Base-by-base conservation (phyloP, 2,888 invertebrate species). In the Monoplex corrugatus region DNA sequence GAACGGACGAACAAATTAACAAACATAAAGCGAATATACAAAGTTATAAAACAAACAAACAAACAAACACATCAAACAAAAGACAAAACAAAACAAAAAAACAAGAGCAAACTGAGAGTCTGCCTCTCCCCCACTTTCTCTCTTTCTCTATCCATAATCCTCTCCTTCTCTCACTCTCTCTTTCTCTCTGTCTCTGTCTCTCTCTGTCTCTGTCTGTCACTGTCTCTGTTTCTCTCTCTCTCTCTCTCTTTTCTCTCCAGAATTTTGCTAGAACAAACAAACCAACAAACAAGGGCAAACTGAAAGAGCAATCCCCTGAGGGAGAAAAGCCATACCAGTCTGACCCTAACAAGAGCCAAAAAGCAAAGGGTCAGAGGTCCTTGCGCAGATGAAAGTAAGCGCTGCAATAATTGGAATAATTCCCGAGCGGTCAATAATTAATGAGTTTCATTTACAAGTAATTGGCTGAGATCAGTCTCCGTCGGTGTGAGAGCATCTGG, bases 401-500 rank as follows among this genome's bases (percentile, higher is more conserved):
- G 28, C n/a, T 10, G 68, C 8, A n/a, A 23, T 68, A 68, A 68
- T 78, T 32, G 78, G 38, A 78, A 35, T 35, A 78, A 35, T 78
- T 38, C 78, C 38, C 13, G 38, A 8, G 35, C 10, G 78, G n/a
- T 78, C 35, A 78, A 78, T 78, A 78, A 78, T 78, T 38, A 78
- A 78, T 78, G 78, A 78, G 78, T 78, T 78, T 78, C 78, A 78
- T 78, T 78, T 78, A 78, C 78, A 78, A 78, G 78, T 78, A 78
- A 78, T n/a, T 78, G 78, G 78, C 10, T 19, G 28, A 78, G 78
- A 78, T 78, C 78, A 78, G 38, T 78, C 78, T 38, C 78, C 10
- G 38, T 38, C 35, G 32, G 10, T 23, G n/a, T 5, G 13, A 6
- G 40, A 38, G 78, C 78, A 78, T 78, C 78, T 78, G 78, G 78